These are phyloP conservation scores for Coracopsis vasa DNA, from an alignment of 2,113 vertebrate species.

Conservation along the genomic window DNA sequence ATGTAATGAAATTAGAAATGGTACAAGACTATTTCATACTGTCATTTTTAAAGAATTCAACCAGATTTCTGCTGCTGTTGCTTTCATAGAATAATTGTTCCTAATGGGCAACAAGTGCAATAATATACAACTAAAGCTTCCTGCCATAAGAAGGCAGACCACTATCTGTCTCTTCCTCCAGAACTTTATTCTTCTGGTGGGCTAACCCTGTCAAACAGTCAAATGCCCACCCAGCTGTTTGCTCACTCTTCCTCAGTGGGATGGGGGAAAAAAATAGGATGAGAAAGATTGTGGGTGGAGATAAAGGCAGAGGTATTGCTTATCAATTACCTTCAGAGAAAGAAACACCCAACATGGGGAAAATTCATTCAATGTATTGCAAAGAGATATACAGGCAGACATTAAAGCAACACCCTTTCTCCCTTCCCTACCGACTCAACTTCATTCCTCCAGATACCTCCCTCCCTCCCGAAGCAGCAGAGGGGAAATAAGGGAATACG, in stretches of 20 bases:
- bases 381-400: neutral
- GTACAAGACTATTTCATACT: neutral
- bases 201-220: neutral
- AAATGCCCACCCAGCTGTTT: neutral
- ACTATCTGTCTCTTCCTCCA: neutral
- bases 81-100: neutral
- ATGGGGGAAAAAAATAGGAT: neutral
- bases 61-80: neutral
- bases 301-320: neutral
- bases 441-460: neutral
- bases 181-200: neutral
- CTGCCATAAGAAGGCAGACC: neutral
- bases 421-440: neutral
- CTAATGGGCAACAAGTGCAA: neutral
- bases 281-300: neutral
- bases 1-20: neutral
- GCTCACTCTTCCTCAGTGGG: neutral
- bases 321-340: neutral
- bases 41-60: neutral
- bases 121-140: neutral
- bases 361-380: neutral
- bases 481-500: fast-evolving
- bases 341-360: neutral
- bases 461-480: fast-evolving
- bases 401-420: neutral